Conservation (phyloP, 2,888 invertebrate species). For the Cremastobaeus sp. region DNA sequence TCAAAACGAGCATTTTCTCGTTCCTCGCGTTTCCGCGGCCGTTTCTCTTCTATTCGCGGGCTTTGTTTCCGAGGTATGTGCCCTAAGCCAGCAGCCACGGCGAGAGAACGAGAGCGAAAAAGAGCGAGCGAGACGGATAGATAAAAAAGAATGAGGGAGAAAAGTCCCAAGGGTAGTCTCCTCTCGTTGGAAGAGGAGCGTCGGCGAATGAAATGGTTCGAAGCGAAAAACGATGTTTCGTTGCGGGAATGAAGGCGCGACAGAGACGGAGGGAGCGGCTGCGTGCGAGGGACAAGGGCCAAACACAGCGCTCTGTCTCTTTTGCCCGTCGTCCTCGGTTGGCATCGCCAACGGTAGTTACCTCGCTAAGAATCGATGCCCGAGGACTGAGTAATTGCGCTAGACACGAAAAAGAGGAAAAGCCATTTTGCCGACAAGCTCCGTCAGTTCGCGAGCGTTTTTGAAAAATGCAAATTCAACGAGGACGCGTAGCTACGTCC, state of each 20-base stretch:
- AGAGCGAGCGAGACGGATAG: slow-evolving; percentile 10
- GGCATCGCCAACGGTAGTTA: slow-evolving; percentile 43
- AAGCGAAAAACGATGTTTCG: slow-evolving; percentile 58
- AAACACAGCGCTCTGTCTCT: neutral
- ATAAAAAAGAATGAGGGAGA: slow-evolving; percentile 58
- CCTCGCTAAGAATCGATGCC: slow-evolving; percentile 50
- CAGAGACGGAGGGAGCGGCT: neutral
- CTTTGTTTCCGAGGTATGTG: slow-evolving; percentile 50
- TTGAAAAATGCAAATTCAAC: too few species aligned
- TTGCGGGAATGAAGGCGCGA: slow-evolving; percentile 10
- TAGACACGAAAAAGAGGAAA: slow-evolving; percentile 33
- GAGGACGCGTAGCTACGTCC: too few species aligned
- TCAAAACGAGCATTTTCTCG: slow-evolving; percentile 56
- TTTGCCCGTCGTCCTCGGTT: slow-evolving; percentile 34
- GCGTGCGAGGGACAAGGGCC: slow-evolving; percentile 7
- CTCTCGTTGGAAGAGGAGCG: slow-evolving; percentile 29
- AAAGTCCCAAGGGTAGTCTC: slow-evolving; percentile 53
- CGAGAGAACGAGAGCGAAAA: slow-evolving; percentile 4
- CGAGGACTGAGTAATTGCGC: slow-evolving; percentile 37
- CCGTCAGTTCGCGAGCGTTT: too few species aligned
- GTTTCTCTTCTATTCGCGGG: slow-evolving; percentile 50
- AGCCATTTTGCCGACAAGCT: slow-evolving; percentile 13
- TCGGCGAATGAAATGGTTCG: slow-evolving; percentile 47
- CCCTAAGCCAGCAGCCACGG: slow-evolving; percentile 25
- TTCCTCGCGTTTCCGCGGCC: slow-evolving; percentile 49